Conservation (phyloP, 2,113 vertebrate genomes). For the Corythornis vintsioides region DNA sequence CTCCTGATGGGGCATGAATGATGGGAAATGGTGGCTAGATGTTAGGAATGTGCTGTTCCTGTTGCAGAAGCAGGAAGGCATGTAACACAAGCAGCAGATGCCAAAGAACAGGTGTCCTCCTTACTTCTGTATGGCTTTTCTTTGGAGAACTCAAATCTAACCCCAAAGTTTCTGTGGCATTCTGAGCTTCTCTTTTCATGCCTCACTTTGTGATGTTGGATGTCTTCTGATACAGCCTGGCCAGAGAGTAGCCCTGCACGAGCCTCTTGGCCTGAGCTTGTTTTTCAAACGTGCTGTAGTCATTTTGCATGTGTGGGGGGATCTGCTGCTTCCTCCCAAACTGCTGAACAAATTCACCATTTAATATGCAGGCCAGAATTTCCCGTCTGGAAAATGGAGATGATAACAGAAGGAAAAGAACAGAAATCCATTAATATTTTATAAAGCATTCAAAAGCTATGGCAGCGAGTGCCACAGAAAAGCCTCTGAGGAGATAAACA, state of each 20-base stretch:
- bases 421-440: slow-evolving; percentile 37
- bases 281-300: background rate
- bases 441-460: background rate
- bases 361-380: background rate
- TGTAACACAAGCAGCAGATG: background rate
- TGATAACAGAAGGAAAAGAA: slow-evolving; percentile 23
- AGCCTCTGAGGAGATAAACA: slow-evolving; percentile 37
- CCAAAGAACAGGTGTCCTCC: background rate
- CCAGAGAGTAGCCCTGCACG: background rate
- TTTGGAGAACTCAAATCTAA: background rate
- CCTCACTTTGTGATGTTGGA: background rate
- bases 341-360: background rate
- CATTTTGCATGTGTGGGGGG: background rate
- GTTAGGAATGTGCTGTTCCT: background rate
- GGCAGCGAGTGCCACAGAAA: slow-evolving; percentile 5
- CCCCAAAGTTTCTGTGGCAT: background rate
- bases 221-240: background rate
- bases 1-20: background rate
- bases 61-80: background rate
- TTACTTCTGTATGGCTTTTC: background rate
- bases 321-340: background rate
- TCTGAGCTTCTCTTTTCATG: background rate
- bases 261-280: background rate
- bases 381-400: background rate
- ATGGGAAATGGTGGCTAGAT: background rate